Conservation (phyloP, 2,888 invertebrate species). For the Synanthedon tipuliformis region DNA sequence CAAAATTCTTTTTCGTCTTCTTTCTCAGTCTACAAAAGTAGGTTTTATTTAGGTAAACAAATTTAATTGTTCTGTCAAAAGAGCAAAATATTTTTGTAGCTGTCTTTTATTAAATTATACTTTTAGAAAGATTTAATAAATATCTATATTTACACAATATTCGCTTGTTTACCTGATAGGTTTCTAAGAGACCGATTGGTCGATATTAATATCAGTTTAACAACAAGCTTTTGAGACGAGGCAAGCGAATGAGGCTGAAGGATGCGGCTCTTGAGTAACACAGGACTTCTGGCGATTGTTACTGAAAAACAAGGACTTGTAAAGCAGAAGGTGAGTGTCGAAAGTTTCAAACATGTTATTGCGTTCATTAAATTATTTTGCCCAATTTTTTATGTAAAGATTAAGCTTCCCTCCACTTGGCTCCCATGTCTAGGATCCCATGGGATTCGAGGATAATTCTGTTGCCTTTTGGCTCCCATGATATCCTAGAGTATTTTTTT, state of each 20-base stretch:
- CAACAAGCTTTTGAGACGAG: background rate
- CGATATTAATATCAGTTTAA: slow-evolving; percentile 23
- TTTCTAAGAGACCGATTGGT: slow-evolving; percentile 38
- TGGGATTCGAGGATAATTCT: too few relatives aligned
- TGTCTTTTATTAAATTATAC: background rate
- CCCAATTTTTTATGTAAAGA: too few relatives aligned
- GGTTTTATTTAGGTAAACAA: too few relatives aligned
- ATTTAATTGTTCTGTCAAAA: too few relatives aligned
- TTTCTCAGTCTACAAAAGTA: too few relatives aligned
- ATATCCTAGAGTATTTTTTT: too few relatives aligned
- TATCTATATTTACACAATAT: background rate
- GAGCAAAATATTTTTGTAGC: too few relatives aligned
- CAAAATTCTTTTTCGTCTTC: too few relatives aligned
- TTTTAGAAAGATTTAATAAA: background rate
- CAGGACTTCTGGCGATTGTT: slow-evolving; percentile 73
- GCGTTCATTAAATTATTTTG: background rate
- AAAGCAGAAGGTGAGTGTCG: slow-evolving; percentile 31
- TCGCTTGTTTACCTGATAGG: background rate
- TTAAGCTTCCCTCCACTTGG: too few relatives aligned
- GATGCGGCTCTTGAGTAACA: slow-evolving; percentile 74
- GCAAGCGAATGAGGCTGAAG: slow-evolving; percentile 10
- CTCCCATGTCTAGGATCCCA: too few relatives aligned
- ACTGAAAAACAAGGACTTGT: slow-evolving; percentile 48
- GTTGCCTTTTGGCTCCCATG: too few relatives aligned
- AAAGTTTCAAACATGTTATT: background rate